Conservation (phyloP, 2,113 vertebrate genomes). For the Mobula hypostoma region DNA sequence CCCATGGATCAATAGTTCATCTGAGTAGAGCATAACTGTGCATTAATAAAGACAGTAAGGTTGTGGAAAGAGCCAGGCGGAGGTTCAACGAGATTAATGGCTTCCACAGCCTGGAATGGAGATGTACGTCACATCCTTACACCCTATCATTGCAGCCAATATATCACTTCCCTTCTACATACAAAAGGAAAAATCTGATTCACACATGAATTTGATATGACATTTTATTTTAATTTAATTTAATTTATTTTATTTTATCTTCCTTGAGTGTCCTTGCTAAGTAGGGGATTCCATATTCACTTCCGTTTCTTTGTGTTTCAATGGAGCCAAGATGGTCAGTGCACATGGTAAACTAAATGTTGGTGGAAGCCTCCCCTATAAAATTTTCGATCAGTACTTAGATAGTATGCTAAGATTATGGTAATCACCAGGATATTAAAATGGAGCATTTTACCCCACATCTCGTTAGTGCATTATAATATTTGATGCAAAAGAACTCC, state of each 20-base stretch:
- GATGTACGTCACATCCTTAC: background rate
- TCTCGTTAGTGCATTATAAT: conserved; percentile 1
- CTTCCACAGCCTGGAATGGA: background rate
- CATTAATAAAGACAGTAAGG: background rate
- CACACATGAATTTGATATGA: background rate
- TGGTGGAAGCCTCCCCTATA: no score
- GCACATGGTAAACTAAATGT: background rate
- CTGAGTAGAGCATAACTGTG: background rate
- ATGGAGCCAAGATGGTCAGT: background rate
- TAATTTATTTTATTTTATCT: background rate
- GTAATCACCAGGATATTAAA: background rate
- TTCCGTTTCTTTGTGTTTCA: background rate
- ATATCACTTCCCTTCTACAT: background rate
- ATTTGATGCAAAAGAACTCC: conserved; percentile 10
- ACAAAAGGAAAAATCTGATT: background rate
- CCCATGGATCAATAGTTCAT: background rate
- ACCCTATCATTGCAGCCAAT: background rate
- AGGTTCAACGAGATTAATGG: background rate
- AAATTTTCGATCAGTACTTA: background rate
- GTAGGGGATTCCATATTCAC: background rate
- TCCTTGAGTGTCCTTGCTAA: conserved; percentile 9
- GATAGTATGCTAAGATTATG: background rate
- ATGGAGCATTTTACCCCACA: background rate
- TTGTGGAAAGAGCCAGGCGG: background rate
- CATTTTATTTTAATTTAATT: background rate